Evolutionary conservation across 2,888 invertebrate genomes (phyloP).

Genomic region (Lottia scabra): DNA sequence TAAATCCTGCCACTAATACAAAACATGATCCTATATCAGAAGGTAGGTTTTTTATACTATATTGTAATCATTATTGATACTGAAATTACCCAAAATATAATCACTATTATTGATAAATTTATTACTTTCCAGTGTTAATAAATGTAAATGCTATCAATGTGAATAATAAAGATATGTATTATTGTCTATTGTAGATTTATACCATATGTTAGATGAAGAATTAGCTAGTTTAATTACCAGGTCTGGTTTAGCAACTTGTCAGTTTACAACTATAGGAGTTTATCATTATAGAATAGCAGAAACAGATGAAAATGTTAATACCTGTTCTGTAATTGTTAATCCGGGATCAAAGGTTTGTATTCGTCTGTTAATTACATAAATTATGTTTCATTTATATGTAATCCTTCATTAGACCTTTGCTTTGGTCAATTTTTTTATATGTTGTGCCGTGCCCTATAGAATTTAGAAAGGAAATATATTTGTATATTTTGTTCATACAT

Average conservation of each 20-base stretch:
- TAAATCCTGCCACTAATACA: constrained; percentile 54
- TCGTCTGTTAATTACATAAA: too few relatives aligned
- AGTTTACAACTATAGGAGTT: constrained; percentile 62
- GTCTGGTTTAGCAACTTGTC: constrained; percentile 58
- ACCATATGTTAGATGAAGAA: constrained; percentile 53
- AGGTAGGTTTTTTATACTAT: constrained; percentile 2
- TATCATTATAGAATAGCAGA: constrained; percentile 63
- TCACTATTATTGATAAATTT: not conserved
- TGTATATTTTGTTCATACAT: too few relatives aligned
- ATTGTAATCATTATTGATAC: too few relatives aligned
- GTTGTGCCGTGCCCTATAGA: too few relatives aligned
- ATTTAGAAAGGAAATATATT: too few relatives aligned
- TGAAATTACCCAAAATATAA: too few relatives aligned
- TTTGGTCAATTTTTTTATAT: too few relatives aligned
- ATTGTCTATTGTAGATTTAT: constrained; percentile 32
- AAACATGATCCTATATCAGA: constrained; percentile 29
- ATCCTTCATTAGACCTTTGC: too few relatives aligned
- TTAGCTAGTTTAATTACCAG: constrained; percentile 50
- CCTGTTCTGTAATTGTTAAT: constrained; percentile 64
- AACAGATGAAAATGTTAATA: constrained; percentile 47
- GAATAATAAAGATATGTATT: too few relatives aligned
- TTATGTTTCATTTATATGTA: too few relatives aligned
- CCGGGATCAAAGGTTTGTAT: constrained; percentile 63
- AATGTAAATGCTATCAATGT: too few relatives aligned
- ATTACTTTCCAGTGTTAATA: not conserved